These are phyloP conservation scores for Babylonia areolata DNA, from an alignment of 1,140 invertebrate species.

Conservation along the genomic window DNA sequence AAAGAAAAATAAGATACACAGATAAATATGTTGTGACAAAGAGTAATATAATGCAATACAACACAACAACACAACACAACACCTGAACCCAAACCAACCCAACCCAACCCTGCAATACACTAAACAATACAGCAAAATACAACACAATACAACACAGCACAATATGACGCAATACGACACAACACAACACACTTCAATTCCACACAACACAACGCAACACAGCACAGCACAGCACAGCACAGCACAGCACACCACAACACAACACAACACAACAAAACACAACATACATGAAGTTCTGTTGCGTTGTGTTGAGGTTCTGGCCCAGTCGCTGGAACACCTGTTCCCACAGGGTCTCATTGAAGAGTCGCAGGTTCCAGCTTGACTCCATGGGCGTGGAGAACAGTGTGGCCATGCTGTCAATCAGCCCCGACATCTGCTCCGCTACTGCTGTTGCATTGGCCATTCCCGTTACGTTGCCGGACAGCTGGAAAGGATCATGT, in stretches of 20 bases:
- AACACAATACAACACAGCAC: neutral
- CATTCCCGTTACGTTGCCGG: neutral
- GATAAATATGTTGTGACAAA: too few species aligned
- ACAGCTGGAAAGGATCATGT: neutral
- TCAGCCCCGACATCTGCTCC: neutral
- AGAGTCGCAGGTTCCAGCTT: constrained; percentile 14
- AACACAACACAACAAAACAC: neutral
- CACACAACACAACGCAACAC: too few species aligned
- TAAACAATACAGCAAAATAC: too few species aligned
- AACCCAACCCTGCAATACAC: too few species aligned
- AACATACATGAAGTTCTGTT: constrained; percentile 20
- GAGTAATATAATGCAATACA: too few species aligned
- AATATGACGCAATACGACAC: neutral
- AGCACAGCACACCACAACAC: neutral
- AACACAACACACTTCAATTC: constrained; percentile 11
- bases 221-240: neutral
- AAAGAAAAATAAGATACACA: too few species aligned
- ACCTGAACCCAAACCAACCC: too few species aligned
- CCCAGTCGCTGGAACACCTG: neutral
- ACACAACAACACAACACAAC: neutral
- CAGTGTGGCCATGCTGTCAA: neutral
- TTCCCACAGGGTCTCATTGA: constrained; percentile 30
- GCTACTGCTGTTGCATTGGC: constrained; percentile 18
- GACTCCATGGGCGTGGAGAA: neutral
- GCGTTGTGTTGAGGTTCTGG: neutral